phyloP scores from a whole-genome alignment of 2,888 invertebrate species.

The Drosophila borealis region DNA sequence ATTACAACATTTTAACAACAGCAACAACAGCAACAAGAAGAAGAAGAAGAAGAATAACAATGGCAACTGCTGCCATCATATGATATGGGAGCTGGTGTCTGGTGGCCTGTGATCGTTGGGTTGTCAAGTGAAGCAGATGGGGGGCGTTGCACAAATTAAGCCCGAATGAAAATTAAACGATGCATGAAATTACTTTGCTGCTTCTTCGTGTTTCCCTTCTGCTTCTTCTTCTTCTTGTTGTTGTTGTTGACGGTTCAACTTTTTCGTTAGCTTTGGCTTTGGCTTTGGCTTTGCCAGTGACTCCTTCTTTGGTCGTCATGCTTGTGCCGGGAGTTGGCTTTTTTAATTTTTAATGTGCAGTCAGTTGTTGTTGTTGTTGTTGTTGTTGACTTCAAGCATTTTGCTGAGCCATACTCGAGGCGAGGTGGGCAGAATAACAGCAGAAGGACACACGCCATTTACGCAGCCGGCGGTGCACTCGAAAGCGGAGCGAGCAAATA shows the following conservation, averaged over 20 bases:
- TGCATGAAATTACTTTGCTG: conserved; percentile 83
- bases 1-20: conserved; percentile 62
- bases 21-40: conserved; percentile 28
- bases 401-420: conserved; percentile 30
- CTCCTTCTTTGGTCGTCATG: conserved; percentile 22
- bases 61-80: conserved; percentile 37
- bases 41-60: conserved; percentile 4
- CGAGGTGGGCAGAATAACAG: conserved; percentile 10
- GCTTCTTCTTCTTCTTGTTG: conserved; percentile 12
- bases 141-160: conserved; percentile 81
- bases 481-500: conserved; percentile 19
- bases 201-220: conserved; percentile 35
- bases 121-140: conserved; percentile 47
- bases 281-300: conserved; percentile 46
- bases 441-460: conserved; percentile 75
- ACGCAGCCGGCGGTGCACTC: conserved; percentile 64
- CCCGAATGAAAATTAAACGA: conserved; percentile 83
- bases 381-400: conserved; percentile 41
- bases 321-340: conserved; percentile 50
- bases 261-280: conserved; percentile 54
- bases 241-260: conserved; percentile 54
- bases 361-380: conserved; percentile 59
- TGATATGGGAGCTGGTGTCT: conserved; percentile 56
- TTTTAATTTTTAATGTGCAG: conserved; percentile 81
- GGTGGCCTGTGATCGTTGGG: conserved; percentile 24